phyloP scores from a whole-genome alignment of 2,888 invertebrate species.

The Eupithecia abbreviata region DNA sequence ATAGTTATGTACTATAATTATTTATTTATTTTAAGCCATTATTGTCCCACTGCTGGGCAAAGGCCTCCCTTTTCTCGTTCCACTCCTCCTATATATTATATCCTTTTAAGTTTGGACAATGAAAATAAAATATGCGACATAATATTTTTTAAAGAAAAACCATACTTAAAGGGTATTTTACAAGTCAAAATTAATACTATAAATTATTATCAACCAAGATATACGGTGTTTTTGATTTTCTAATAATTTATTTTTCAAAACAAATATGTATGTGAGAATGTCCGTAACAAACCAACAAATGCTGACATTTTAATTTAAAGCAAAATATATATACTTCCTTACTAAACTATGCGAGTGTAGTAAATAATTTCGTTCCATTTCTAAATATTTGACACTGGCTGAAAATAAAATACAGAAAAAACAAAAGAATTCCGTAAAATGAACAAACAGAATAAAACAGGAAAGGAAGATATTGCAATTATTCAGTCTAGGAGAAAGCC shows the following conservation, averaged over 20 bases:
- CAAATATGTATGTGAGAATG: not conserved
- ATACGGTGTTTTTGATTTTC: too few relatives aligned
- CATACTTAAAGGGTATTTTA: too few relatives aligned
- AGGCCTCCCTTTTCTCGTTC: too few relatives aligned
- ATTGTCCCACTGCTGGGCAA: too few relatives aligned
- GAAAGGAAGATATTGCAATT: slow-evolving; percentile 47
- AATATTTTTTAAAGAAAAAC: not conserved
- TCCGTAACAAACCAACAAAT: not conserved
- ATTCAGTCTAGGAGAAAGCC: slow-evolving; percentile 54
- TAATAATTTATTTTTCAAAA: too few relatives aligned
- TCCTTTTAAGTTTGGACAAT: not conserved
- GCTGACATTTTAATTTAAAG: not conserved
- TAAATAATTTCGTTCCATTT: not conserved
- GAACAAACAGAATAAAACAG: slow-evolving; percentile 46
- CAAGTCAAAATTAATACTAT: too few relatives aligned
- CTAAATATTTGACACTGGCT: slow-evolving; percentile 4
- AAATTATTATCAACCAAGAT: too few relatives aligned
- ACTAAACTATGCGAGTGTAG: not conserved
- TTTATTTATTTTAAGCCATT: too few relatives aligned
- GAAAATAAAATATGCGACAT: not conserved
- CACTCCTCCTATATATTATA: too few relatives aligned
- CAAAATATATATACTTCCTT: not conserved
- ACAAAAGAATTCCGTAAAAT: slow-evolving; percentile 45
- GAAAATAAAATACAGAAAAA: slow-evolving; percentile 41
- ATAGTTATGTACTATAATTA: too few relatives aligned